Evolutionary conservation across 2,113 vertebrate genomes (phyloP).

Genomic region (Alligator mississippiensis): DNA sequence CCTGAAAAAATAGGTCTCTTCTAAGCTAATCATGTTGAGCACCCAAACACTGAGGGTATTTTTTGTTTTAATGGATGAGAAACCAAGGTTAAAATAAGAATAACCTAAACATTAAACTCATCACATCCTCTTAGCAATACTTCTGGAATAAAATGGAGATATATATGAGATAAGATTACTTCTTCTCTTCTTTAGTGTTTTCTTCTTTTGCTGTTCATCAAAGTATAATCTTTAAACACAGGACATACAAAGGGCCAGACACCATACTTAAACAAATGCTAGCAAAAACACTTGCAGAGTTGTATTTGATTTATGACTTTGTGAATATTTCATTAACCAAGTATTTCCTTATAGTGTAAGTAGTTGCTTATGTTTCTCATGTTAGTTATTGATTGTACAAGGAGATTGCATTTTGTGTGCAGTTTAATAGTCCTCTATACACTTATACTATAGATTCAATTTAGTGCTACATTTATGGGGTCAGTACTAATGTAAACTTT

Average conservation of each 20-base stretch:
- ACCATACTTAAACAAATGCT: background rate
- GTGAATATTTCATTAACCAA: background rate
- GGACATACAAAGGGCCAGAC: background rate
- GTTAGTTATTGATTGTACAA: conserved; percentile 48
- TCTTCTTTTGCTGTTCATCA: background rate
- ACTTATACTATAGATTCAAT: background rate
- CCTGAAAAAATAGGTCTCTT: background rate
- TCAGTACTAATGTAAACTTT: conserved; percentile 14
- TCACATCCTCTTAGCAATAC: background rate
- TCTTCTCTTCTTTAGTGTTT: background rate
- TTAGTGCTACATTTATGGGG: conserved; percentile 37
- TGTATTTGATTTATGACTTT: background rate
- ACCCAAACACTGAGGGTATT: background rate
- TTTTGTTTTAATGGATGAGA: background rate
- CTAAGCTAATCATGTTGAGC: background rate
- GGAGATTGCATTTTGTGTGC: background rate
- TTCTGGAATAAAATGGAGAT: background rate
- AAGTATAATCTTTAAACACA: background rate
- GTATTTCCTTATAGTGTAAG: background rate
- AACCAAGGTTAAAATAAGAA: background rate
- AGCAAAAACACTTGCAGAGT: background rate
- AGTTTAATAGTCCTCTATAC: conserved; percentile 21
- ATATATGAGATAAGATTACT: background rate
- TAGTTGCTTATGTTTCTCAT: conserved; percentile 1
- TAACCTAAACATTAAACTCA: background rate